These are phyloP conservation scores for Sphenodon punctatus DNA, from an alignment of 2,797 vertebrate species.

Conservation along the genomic window DNA sequence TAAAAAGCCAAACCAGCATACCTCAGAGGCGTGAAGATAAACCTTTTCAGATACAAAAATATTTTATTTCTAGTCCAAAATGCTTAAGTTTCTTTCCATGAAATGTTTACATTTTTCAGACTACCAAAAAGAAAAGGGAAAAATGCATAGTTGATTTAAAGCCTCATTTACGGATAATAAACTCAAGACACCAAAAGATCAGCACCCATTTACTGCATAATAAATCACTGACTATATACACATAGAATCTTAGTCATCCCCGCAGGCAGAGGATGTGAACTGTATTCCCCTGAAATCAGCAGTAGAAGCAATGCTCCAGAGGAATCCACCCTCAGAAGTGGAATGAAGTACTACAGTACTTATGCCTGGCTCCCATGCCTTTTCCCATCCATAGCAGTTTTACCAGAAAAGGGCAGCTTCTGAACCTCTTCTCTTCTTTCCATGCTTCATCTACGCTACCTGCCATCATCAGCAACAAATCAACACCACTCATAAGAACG, in stretches of 20 bases:
- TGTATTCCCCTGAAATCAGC: not conserved
- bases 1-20: constrained; percentile 68
- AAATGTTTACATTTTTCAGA: constrained; percentile 54
- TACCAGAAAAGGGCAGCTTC: constrained; percentile 24
- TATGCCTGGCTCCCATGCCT: constrained; percentile 1
- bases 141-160: constrained; percentile 55
- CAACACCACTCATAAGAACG: too few relatives aligned
- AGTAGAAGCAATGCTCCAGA: not conserved
- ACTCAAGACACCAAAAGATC: constrained; percentile 8
- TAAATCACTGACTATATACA: not conserved
- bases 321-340: not conserved
- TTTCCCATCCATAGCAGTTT: not conserved
- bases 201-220: constrained; percentile 31
- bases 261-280: not conserved
- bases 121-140: too few relatives aligned
- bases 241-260: not conserved
- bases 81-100: constrained; percentile 52
- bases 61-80: constrained; percentile 67
- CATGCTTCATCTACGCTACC: not conserved
- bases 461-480: not conserved
- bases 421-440: not conserved
- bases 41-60: constrained; percentile 50
- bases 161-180: constrained; percentile 55
- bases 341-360: constrained; percentile 1
- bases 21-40: constrained; percentile 66